Percentiles rank a stretch among this genome's conserved stretches.
These are phyloP conservation scores for Pantherophis alleghaniensis DNA, from an alignment of 2,797 vertebrate species.

Conservation along the genomic window DNA sequence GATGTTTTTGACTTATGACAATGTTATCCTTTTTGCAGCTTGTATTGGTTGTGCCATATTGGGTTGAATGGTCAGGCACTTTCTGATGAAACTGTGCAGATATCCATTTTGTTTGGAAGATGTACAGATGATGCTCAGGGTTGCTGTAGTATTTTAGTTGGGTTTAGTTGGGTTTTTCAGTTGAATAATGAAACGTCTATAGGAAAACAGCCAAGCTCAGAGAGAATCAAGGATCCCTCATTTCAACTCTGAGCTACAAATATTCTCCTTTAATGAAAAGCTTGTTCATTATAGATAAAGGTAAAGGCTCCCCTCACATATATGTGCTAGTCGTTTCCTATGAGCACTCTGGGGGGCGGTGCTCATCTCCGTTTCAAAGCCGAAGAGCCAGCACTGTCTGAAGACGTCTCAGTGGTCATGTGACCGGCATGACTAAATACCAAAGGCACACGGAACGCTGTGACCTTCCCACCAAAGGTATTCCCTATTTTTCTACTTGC, in stretches of 20 bases:
- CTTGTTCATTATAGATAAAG: neutral
- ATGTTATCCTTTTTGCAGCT: neutral
- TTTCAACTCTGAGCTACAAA: neutral
- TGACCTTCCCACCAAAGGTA: too few relatives aligned
- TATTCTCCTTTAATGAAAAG: neutral
- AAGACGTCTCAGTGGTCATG: too few relatives aligned
- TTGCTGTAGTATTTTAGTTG: neutral
- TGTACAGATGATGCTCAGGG: neutral
- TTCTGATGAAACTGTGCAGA: neutral
- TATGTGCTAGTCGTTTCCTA: too few relatives aligned
- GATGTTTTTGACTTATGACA: neutral
- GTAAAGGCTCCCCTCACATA: too few relatives aligned
- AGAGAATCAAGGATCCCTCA: neutral
- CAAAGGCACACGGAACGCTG: too few relatives aligned
- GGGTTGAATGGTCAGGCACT: neutral
- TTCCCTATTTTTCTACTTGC: too few relatives aligned
- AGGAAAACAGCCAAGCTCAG: neutral
- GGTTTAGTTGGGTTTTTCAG: neutral
- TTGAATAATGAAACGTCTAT: neutral
- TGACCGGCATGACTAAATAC: too few relatives aligned
- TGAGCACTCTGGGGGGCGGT: too few relatives aligned
- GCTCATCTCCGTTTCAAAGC: too few relatives aligned
- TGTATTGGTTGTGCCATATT: neutral
- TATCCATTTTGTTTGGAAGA: neutral
- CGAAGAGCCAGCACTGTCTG: too few relatives aligned